Base-by-base conservation (phyloP, 2,797 vertebrate species). In the Toxotes lorentzi region DNA sequence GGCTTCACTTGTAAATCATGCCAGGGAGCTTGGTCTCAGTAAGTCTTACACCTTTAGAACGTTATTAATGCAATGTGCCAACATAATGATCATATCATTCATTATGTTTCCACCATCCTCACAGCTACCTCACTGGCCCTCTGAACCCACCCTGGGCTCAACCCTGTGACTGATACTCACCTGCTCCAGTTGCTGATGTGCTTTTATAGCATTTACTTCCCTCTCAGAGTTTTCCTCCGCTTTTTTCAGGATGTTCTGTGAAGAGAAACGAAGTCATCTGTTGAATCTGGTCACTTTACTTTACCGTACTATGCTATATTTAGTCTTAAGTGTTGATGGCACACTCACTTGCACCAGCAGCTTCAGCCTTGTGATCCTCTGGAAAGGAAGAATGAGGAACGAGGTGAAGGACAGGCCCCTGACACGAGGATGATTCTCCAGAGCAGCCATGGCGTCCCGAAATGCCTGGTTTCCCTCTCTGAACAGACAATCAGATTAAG, bases 341-440 rank as follows among this genome's bases (percentile, higher is more conserved):
- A 21, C 10, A 47, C 91, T 84, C 88, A 98, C 98, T 94, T 99
- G 97, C 4, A 99, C 96, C 21, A 99, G 91, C 23, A 99, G 91
- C 84, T 99, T 99, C 81, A 99, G 96, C 50, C 97, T 95, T 0
- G 97, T 98, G 93, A 99, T 99, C 90, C 97, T 96, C 90, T 99
- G 98, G 91, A 99, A 99, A 0, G 98, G 98, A 70, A 99, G 95
- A 86, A 99, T 99, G 76, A 99, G 96, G 90, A 99, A 99, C 16
- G 98, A 99, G 7, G 97, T 97, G 76, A 99, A 98, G 14, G 97
- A 96, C 63, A 99, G 92, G 57, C 98, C 97, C 84, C 95, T 94
- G 80, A 98, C 98, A 80, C 95, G 93, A 10, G 97, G 93, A 86
- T 98, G 96, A 17, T 95, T 95, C 92, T 98, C 98, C 91, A 98